Base-by-base conservation (phyloP, 2,888 invertebrate species). In the Uropetala carovei region DNA sequence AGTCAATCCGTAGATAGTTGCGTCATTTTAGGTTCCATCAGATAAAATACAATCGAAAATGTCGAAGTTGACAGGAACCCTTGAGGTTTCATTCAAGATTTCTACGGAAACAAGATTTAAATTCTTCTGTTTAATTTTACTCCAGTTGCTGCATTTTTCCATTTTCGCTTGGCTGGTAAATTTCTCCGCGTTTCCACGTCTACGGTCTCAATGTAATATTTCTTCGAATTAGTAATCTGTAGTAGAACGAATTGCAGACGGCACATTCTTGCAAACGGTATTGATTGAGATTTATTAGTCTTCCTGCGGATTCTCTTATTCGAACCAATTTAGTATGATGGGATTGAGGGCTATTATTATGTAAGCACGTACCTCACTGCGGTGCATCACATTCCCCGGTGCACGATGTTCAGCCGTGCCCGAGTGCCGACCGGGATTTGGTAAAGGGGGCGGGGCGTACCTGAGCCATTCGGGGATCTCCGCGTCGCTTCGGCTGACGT, bases 281-380 rank as follows among this genome's bases (percentile, higher is more conserved):
- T 68, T 68, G 75, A 64, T 16, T 68, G 64, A n/a, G 68, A 64
- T 30, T 89, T 64, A 89, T 68, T 68, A 58, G 89, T 58, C 64
- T 89, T 68, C 14, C 86, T 30, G 27, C 22, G 89, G 22, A 64
- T 22, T 22, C 68, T 89, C 64, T n/a, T 10, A 60, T 60, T 89
- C 43, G 60, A 64, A 64, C 86, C 59, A 60, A 30, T 86, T 22
- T 27, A 64, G 64, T 83, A 43, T 83, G 83, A 83, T 89, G 89
- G 27, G 89, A 89, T 68, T 89, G 89, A 64, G 64, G 64, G 18
- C 64, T 89, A 43, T 43, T 64, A 64, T 89, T 89, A 64, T 64
- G 68, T 89, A 89, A 89, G 89, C 43, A 60, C 43, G 43, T 60
- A 22, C 59, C 86, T 30, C 75, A 75, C 75, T 75, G 75, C 68